phyloP scores from a whole-genome alignment of 2,888 invertebrate species.

The Dryobotodes eremita region DNA sequence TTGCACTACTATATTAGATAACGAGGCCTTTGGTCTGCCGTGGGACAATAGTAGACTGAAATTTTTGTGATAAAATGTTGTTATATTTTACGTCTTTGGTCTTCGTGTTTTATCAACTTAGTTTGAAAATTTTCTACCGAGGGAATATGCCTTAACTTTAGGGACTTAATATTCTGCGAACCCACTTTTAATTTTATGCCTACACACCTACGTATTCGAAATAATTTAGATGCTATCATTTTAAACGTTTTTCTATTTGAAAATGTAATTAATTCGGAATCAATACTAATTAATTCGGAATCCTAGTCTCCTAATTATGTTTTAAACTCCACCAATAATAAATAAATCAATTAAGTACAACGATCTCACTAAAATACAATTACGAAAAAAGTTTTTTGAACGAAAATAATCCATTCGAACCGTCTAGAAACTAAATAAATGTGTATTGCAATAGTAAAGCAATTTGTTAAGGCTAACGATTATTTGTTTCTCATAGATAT shows the following conservation, averaged over 20 bases:
- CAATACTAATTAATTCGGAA: conserved; percentile 9
- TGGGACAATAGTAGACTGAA: too few relatives aligned
- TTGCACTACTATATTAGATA: background rate
- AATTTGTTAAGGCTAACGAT: conserved; percentile 45
- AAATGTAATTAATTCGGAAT: conserved; percentile 5
- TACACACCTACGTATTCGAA: background rate
- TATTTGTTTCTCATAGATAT: conserved; percentile 52
- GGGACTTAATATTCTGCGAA: background rate
- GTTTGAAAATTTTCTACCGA: background rate
- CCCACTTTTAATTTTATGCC: background rate
- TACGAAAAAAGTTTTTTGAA: conserved; percentile 30
- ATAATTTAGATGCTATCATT: background rate
- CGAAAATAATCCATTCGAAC: conserved; percentile 6
- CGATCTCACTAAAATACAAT: conserved; percentile 34
- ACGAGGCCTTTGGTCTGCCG: too few relatives aligned
- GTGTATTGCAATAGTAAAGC: conserved; percentile 24
- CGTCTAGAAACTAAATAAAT: conserved; percentile 32
- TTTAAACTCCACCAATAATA: conserved; percentile 16
- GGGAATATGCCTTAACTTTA: background rate
- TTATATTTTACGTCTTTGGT: background rate
- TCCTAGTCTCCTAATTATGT: conserved; percentile 9
- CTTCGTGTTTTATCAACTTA: background rate
- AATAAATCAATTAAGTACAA: conserved; percentile 24
- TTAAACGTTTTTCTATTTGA: too few relatives aligned
- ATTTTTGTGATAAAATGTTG: background rate